Conservation (phyloP, 2,113 vertebrate genomes). For the Eira barbara region DNA sequence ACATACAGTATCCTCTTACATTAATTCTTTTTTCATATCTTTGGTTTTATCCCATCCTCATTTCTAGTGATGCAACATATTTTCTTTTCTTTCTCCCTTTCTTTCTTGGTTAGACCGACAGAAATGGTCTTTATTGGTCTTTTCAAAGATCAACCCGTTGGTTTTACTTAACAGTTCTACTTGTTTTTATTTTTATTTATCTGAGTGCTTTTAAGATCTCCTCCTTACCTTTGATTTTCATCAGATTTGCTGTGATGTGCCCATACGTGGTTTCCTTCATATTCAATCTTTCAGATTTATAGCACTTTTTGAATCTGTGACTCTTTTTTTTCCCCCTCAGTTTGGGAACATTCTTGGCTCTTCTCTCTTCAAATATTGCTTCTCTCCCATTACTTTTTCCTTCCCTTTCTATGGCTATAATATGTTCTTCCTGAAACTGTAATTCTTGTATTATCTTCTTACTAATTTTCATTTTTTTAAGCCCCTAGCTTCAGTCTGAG, state of each 20-base stretch:
- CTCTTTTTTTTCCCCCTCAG: not conserved
- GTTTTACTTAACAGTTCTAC: slow-evolving; percentile 16
- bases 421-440: not conserved
- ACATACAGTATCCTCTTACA: not conserved
- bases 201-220: not conserved
- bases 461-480: not conserved
- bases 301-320: not conserved
- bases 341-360: not conserved
- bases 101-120: not conserved
- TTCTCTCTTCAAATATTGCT: slow-evolving; percentile 7
- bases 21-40: not conserved
- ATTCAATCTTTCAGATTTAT: not conserved
- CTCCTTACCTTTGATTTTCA: slow-evolving; percentile 7
- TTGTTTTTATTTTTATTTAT: slow-evolving; percentile 28
- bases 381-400: not conserved
- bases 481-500: not conserved
- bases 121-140: not conserved
- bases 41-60: not conserved
- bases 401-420: not conserved
- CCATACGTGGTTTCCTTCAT: not conserved
- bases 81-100: not conserved
- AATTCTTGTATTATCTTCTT: not conserved
- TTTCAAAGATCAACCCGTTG: not conserved
- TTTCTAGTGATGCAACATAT: not conserved
- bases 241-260: not conserved